Evolutionary conservation across 2,797 vertebrate species (phyloP).

Genomic region (Mycteria americana): DNA sequence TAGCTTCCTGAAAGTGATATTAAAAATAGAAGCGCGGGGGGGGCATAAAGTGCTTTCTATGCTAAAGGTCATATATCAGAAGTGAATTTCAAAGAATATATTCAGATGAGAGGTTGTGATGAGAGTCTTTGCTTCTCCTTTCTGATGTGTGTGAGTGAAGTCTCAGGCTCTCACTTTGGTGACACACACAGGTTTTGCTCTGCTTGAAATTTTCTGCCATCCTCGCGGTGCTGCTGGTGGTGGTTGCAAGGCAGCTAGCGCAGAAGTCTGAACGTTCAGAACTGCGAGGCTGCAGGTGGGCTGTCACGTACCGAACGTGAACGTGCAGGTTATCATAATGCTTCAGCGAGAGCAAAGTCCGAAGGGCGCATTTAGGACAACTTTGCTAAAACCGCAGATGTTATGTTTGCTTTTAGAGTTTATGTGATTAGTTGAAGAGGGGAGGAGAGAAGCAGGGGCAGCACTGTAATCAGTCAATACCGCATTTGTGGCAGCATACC

Average conservation of each 20-base stretch:
- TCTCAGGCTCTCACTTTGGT: neutral
- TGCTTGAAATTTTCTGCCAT: neutral
- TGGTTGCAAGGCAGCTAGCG: neutral
- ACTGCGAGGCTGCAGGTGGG: neutral
- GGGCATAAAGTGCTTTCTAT: neutral
- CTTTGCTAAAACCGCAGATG: neutral
- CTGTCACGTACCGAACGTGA: neutral
- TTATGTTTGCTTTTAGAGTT: neutral
- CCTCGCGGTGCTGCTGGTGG: rapidly evolving
- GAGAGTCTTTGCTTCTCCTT: neutral
- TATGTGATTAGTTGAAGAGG: neutral
- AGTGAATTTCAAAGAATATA: neutral
- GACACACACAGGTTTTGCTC: neutral
- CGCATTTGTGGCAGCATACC: neutral
- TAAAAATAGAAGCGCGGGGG: neutral
- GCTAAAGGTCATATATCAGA: neutral
- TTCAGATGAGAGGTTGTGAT: neutral
- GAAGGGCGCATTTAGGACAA: neutral
- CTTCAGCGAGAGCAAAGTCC: neutral
- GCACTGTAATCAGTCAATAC: neutral
- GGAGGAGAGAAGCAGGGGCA: neutral
- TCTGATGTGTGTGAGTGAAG: neutral
- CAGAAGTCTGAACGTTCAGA: neutral
- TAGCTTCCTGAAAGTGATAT: neutral
- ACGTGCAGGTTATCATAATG: neutral